These are phyloP conservation scores for Amphipyra berbera DNA, from an alignment of 2,888 invertebrate species.

Conservation along the genomic window DNA sequence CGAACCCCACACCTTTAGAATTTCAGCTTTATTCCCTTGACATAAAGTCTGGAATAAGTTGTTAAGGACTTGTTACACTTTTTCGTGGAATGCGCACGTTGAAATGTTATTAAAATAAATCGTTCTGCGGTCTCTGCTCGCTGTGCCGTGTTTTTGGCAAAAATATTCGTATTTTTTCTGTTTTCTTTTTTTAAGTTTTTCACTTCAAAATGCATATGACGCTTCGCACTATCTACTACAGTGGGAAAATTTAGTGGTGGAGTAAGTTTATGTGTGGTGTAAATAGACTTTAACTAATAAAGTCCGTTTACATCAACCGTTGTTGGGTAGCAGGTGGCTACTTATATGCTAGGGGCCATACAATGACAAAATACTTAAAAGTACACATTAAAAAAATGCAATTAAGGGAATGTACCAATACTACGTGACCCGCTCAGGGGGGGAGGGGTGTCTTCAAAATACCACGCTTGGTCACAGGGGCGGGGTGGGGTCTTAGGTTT, in stretches of 20 bases:
- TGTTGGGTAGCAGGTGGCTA: too few species aligned
- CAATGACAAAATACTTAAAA: too few species aligned
- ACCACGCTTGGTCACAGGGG: too few species aligned
- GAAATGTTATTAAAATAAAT: conserved; percentile 62
- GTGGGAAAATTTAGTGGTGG: not conserved
- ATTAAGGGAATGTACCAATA: too few species aligned
- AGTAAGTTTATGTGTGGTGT: not conserved
- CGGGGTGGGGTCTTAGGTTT: too few species aligned
- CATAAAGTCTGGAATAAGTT: conserved; percentile 19
- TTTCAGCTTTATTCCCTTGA: conserved; percentile 23
- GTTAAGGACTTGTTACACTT: conserved; percentile 28
- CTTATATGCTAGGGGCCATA: too few species aligned
- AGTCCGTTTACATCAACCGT: too few species aligned
- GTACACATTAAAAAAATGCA: too few species aligned
- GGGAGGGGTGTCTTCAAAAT: too few species aligned
- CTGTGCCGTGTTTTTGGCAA: conserved; percentile 34
- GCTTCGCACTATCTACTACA: not conserved
- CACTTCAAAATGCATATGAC: conserved; percentile 2
- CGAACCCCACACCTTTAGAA: not conserved
- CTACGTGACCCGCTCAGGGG: too few species aligned
- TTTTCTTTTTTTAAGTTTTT: conserved; percentile 18
- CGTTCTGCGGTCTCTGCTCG: conserved; percentile 50
- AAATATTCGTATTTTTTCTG: conserved; percentile 19
- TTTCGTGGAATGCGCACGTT: conserved; percentile 30
- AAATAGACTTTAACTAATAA: not conserved